A percentile compares a stretch with the other conserved stretches of the same genome.
Conservation (phyloP, 2,888 invertebrate genomes). For the Chorisops tibialis region DNA sequence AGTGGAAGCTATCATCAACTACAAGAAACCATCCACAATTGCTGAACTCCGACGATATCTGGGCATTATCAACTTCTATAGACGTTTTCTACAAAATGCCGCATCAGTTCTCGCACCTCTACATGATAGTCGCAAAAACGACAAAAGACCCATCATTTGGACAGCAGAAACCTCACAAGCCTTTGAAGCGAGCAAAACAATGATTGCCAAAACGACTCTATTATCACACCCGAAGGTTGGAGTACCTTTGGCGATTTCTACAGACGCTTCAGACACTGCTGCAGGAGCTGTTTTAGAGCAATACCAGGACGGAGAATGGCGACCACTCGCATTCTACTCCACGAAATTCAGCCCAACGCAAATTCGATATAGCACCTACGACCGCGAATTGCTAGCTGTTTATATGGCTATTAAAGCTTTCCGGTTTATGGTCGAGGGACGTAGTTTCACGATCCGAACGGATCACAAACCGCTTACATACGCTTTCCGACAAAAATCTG, state of each 20-base stretch:
- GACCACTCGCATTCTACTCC: background rate
- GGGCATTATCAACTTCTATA: background rate
- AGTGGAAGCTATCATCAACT: too few relatives aligned
- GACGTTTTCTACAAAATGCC: background rate
- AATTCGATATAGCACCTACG: too few relatives aligned
- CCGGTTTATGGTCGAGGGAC: constrained; percentile 29
- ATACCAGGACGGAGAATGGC: background rate
- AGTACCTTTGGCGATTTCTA: background rate
- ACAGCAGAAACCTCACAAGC: background rate
- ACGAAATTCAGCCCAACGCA: too few relatives aligned
- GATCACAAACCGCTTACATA: constrained; percentile 35
- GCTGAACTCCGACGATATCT: background rate
- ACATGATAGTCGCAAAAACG: background rate
- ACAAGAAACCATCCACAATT: too few relatives aligned
- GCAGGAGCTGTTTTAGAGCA: background rate
- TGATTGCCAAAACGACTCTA: background rate
- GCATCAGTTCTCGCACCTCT: background rate
- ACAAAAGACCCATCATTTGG: background rate
- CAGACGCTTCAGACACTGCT: background rate
- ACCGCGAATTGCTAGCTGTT: constrained; percentile 45
- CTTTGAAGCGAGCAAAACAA: background rate
- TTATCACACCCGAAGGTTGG: background rate
- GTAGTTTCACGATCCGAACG: background rate
- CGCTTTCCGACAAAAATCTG: constrained; percentile 38
- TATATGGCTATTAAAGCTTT: constrained; percentile 41